A percentile compares a stretch with the other conserved stretches of the same genome.
Conservation (phyloP, 2,113 vertebrate species). For the Lamprotornis superbus region DNA sequence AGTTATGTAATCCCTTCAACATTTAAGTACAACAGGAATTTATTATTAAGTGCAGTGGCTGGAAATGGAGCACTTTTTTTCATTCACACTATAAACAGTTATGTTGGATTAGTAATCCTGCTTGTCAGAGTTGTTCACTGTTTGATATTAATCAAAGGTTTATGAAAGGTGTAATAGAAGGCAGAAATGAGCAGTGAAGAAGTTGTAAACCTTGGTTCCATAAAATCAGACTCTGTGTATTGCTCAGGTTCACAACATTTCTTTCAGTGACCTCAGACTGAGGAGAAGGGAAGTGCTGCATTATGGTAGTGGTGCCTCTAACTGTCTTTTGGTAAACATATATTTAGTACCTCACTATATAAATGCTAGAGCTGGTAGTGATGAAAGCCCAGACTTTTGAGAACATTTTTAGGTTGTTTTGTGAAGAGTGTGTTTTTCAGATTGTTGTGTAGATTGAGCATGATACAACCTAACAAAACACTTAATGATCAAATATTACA, state of each 20-base stretch:
- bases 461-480: background rate
- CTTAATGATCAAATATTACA: slow-evolving; percentile 35
- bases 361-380: background rate
- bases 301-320: background rate
- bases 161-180: slow-evolving; percentile 76
- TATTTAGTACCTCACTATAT: background rate
- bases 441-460: background rate
- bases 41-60: slow-evolving; percentile 80
- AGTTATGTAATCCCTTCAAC: slow-evolving; percentile 78
- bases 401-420: background rate
- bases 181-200: slow-evolving; percentile 71
- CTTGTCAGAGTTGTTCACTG: slow-evolving; percentile 79
- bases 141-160: slow-evolving; percentile 86
- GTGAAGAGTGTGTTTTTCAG: background rate
- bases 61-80: slow-evolving; percentile 75
- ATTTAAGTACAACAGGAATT: slow-evolving; percentile 79
- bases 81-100: slow-evolving; percentile 83
- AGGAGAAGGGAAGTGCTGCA: background rate
- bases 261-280: slow-evolving; percentile 44
- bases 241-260: slow-evolving; percentile 20
- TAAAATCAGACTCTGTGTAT: slow-evolving; percentile 56
- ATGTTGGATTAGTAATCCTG: slow-evolving; percentile 80
- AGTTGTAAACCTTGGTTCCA: slow-evolving; percentile 69
- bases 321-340: background rate
- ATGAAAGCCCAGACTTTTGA: background rate